Conservation (phyloP, 2,888 invertebrate species). For the Temnothorax ravouxi region DNA sequence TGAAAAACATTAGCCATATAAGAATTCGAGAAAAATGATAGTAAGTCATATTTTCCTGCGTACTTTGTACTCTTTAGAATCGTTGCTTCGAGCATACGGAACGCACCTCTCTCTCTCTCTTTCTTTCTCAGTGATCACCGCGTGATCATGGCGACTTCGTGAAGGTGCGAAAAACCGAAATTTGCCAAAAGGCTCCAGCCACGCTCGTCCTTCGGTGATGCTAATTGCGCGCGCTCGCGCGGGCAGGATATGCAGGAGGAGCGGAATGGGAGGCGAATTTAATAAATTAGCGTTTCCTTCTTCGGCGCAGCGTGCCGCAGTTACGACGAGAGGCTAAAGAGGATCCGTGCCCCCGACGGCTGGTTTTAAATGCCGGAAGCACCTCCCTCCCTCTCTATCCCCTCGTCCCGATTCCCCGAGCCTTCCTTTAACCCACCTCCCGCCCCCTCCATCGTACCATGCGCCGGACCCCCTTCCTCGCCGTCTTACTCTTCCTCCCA, state of each 20-base stretch:
- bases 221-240: constrained; percentile 28
- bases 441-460: constrained; percentile 64
- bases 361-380: constrained; percentile 80
- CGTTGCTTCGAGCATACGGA: neutral
- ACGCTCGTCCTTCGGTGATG: constrained; percentile 40
- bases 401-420: constrained; percentile 47
- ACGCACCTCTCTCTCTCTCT: neutral
- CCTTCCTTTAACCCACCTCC: constrained; percentile 54
- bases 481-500: constrained; percentile 67
- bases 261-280: constrained; percentile 65
- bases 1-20: neutral
- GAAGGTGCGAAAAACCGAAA: constrained; percentile 8
- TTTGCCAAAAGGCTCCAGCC: constrained; percentile 40
- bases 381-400: constrained; percentile 61
- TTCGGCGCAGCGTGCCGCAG: constrained; percentile 77
- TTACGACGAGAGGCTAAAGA: constrained; percentile 78
- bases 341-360: constrained; percentile 77
- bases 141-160: neutral
- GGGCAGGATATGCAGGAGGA: constrained; percentile 60
- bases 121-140: neutral
- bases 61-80: neutral
- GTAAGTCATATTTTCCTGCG: neutral
- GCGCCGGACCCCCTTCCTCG: constrained; percentile 62
- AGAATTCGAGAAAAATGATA: neutral
- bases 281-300: constrained; percentile 80